Base-by-base conservation (phyloP, 2,113 vertebrate species). In the Calypte anna region DNA sequence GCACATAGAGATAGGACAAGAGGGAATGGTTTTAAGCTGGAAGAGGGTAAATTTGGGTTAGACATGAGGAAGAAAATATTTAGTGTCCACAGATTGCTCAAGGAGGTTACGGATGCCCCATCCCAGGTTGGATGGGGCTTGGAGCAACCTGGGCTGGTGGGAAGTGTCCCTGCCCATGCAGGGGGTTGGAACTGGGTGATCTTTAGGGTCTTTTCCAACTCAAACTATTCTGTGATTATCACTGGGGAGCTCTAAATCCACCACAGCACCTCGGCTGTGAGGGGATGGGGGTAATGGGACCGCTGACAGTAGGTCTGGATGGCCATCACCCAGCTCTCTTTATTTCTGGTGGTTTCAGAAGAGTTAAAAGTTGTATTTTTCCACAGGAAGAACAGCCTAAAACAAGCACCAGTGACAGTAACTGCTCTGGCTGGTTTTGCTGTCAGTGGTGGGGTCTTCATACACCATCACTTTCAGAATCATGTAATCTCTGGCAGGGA, bases 281-380 rank as follows among this genome's bases (percentile, higher is more conserved):
- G 51, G 63, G 28, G 55, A 55, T 4, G 5, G 25, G 25, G 24
- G 74, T 63, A 67, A 53, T 12, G 5, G 50, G 46, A 46, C 75
- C 51, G 4, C 30, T 10, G 5, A 8, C 14, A 46, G 50, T 48
- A 40, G 54, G 55, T 14, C 4, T 54, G 67, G 87, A 33, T 30
- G 21, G 70, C 62, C 66, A 12, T 82, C 76, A 68, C 61, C 28
- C 23, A 4, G 24, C 51, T 79, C 64, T 84, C 77, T 40, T 40
- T 85, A 23, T 36, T 87, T 89, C 82, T 69, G 30, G 67, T 70
- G 14, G 67, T 28, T 5, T 40, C 8, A 1, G 62, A 93, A 92
- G 91, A 92, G 79, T 82, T 79, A 87, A 83, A 76, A 58, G 44
- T 79, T 68, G 40, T 87, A 51, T 90, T 82, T 82, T 91, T 85